Evolutionary conservation across 35 echinoderm and acorn worm genomes (phyloP), one percentile per base, ranked within the genome.

Genomic region (Holothuria glaberrima): DNA sequence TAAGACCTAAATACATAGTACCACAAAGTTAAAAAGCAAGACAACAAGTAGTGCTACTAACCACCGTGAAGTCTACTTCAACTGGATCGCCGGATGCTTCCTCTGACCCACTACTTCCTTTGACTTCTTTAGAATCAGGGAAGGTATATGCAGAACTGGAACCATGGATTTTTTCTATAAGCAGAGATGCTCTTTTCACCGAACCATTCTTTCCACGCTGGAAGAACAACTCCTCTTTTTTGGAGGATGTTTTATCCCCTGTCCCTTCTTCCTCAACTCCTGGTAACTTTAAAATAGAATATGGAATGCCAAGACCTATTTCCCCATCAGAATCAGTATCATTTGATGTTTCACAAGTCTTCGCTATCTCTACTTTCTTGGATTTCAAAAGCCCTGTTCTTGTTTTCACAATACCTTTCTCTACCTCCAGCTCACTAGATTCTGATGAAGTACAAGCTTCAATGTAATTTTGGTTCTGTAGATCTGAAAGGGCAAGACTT

Each of bases 381-480:
- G 84, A 68, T 46, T 63, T 84, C 22, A 84, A 30, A 6, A 84
- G 54, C 30, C 61, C 58, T 41, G 3, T 61, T 32, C 80, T 84
- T 31, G 67, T 70, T 31, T 87, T 68, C 5, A 61, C 80, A 17
- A 59, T 30, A 29, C 59, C 80, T 61, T 14, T 84, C 34, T 87
- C 85, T 9, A 84, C 27, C 21, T 84, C 80, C 5, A 57, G 4
- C 57, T 84, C 80, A 52, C 80, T 84, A 12, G 61, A 54, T 70
- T 70, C 62, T 1, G 85, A 87, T 33, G 85, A 69, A 50, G 60
- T 69, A 52, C 52, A 64, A 20, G 82, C 12, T 10, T 87, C 62
- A 35, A 87, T 87, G 30, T 87, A 87, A 26, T 87, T 87, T 50
- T 87, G 85, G 22, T 87, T 87, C 35, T 87, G 85, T 19, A 87